Conservation (phyloP, 2,888 invertebrate species). For the Cataglyphis altisquamis region DNA sequence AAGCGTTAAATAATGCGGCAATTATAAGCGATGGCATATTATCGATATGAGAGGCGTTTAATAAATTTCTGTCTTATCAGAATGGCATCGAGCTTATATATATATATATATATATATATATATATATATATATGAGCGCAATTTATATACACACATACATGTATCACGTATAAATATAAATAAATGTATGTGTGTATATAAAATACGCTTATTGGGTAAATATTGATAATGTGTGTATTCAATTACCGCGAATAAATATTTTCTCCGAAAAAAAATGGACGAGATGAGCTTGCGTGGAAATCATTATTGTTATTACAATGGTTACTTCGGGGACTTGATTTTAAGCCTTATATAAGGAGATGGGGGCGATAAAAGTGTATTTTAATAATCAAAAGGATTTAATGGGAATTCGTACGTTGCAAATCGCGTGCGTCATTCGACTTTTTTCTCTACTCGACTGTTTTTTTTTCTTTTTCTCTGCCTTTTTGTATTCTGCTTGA, state of each 20-base stretch:
- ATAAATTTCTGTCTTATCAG: slow-evolving; percentile 25
- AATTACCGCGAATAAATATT: slow-evolving; percentile 51
- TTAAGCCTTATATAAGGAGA: too few relatives aligned
- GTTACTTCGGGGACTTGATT: not conserved
- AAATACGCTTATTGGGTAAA: slow-evolving; percentile 8
- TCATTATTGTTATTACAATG: not conserved
- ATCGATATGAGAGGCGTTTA: slow-evolving; percentile 30
- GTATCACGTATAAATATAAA: not conserved
- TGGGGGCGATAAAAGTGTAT: too few relatives aligned
- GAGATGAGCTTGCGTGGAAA: not conserved
- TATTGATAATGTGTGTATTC: slow-evolving; percentile 25
- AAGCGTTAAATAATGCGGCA: slow-evolving; percentile 68
- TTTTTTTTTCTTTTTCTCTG: too few relatives aligned
- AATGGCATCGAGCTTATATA: not conserved
- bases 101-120: not conserved
- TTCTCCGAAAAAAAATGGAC: slow-evolving; percentile 25
- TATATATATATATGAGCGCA: not conserved
- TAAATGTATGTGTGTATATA: not conserved
- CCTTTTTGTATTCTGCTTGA: too few relatives aligned
- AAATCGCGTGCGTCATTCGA: too few relatives aligned
- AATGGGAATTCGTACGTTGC: too few relatives aligned
- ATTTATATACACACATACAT: not conserved
- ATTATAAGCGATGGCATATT: slow-evolving; percentile 60
- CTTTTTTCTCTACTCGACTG: too few relatives aligned
- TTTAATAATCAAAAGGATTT: too few relatives aligned